Conservation (phyloP, 1,140 invertebrate species). For the Psix sp. region DNA sequence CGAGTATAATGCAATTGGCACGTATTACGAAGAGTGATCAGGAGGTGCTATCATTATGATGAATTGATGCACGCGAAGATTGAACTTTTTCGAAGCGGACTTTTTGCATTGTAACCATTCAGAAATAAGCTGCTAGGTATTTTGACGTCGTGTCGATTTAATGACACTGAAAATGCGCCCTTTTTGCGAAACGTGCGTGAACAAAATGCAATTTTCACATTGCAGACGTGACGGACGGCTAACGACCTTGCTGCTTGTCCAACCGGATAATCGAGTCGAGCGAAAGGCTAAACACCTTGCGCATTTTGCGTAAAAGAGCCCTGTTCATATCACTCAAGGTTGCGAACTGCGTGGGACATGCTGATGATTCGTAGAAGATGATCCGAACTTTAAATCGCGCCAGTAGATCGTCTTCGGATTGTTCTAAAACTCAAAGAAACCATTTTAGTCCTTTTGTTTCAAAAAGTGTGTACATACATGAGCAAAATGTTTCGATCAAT, state of each 20-base stretch:
- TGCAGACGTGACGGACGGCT: slow-evolving; percentile 58
- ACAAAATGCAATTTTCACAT: slow-evolving; percentile 57
- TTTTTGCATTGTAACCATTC: slow-evolving; percentile 36
- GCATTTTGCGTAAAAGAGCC: slow-evolving; percentile 38
- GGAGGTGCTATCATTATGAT: slow-evolving; percentile 30
- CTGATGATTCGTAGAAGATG: slow-evolving; percentile 35
- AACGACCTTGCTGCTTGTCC: slow-evolving; percentile 61
- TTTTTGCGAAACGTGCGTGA: slow-evolving; percentile 27
- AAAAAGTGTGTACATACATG: slow-evolving; percentile 50
- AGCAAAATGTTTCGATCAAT: slow-evolving; percentile 51
- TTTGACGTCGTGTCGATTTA: slow-evolving; percentile 44
- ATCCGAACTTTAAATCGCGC: slow-evolving; percentile 19
- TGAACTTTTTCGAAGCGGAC: slow-evolving; percentile 1
- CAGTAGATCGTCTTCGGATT: slow-evolving; percentile 17
- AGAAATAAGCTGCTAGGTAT: slow-evolving; percentile 47
- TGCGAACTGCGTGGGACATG: slow-evolving; percentile 41
- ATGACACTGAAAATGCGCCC: slow-evolving; percentile 50
- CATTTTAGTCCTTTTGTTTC: slow-evolving; percentile 9
- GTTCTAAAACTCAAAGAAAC: no score
- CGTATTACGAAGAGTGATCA: slow-evolving; percentile 20
- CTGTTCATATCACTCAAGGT: slow-evolving; percentile 59
- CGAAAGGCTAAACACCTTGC: slow-evolving; percentile 60
- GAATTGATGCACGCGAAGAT: slow-evolving; percentile 29
- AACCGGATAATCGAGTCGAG: slow-evolving; percentile 61
- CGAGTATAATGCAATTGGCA: slow-evolving; percentile 12